Percentiles rank a stretch among this genome's conserved stretches.
phyloP scores from a whole-genome alignment of 2,888 invertebrate species.

The Smittia aterrima region DNA sequence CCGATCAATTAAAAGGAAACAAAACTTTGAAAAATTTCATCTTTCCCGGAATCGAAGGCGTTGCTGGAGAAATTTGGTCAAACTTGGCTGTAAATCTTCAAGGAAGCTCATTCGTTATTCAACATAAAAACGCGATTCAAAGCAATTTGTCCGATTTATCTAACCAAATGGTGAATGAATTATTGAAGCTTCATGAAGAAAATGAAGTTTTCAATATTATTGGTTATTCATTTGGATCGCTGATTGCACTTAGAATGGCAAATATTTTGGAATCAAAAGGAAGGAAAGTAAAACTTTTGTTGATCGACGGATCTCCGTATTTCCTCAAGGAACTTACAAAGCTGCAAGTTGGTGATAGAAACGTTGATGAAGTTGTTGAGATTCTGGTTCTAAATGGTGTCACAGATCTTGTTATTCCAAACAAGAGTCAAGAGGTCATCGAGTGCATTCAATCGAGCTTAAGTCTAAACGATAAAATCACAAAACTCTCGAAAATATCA shows the following conservation, averaged over 20 bases:
- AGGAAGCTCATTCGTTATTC: neutral
- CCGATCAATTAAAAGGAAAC: too few relatives aligned
- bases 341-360: neutral
- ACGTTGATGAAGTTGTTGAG: neutral
- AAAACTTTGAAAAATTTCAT: slow-evolving; percentile 45
- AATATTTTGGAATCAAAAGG: slow-evolving; percentile 67
- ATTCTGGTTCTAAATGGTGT: neutral
- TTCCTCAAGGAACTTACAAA: slow-evolving; percentile 53
- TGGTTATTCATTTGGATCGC: slow-evolving; percentile 88
- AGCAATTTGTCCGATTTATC: too few relatives aligned
- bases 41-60: slow-evolving; percentile 69
- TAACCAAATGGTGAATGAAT: neutral
- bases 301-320: slow-evolving; percentile 80
- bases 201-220: slow-evolving; percentile 64
- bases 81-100: neutral
- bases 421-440: neutral
- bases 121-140: neutral
- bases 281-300: slow-evolving; percentile 61
- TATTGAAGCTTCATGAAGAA: neutral
- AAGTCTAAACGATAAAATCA: slow-evolving; percentile 4
- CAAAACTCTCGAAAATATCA: too few relatives aligned
- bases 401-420: neutral
- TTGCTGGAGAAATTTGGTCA: slow-evolving; percentile 55
- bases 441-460: neutral
- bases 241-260: slow-evolving; percentile 75